Evolutionary conservation across 2,888 invertebrate species (phyloP), one percentile per base, ranked within the genome.

Genomic region (Drosophila lutescens): DNA sequence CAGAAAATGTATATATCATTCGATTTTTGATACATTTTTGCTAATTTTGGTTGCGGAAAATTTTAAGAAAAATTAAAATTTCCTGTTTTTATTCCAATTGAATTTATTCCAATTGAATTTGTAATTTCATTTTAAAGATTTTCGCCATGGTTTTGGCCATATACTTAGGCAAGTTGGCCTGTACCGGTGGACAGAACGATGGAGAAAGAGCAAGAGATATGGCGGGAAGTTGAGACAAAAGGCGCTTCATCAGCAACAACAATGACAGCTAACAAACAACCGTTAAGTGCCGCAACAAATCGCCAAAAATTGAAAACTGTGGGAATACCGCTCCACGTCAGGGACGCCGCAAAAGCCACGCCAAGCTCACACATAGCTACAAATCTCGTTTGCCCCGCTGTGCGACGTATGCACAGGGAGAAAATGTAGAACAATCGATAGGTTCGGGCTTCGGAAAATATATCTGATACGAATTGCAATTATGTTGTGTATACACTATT

Each of bases 221-320:
- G 30, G 26, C 8, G 23, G 56, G 20, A 32, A 40, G 77, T 44
- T 34, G 36, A 55, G 53, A 83, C 86, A 83, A 84, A 85, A 82
- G 88, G 80, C 78, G 77, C 66, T 86, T 88, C 86, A 84, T 84
- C 88, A 84, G 74, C 86, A 63, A 54, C 80, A 88, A 82, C 88
- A 84, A 86, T 86, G 88, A 86, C 83, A 80, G 86, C 88, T 80
- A 88, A 84, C 88, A 88, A 88, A 84, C 88, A 76, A 76, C 76
- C 84, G 83, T 86, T 88, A 84, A 86, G 88, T 84, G 88, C 86
- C 86, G 88, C 86, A 84, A 82, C 86, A 88, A 84, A 84, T 84
- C 83, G 84, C 83, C 88, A 84, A 84, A 84, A 88, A 84, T 88
- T 84, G 76, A 84, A 84, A 84, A 88, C 88, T 82, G 88, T 88